Conservation (phyloP, 2,888 invertebrate species). For the Eugnorisma glareosa region DNA sequence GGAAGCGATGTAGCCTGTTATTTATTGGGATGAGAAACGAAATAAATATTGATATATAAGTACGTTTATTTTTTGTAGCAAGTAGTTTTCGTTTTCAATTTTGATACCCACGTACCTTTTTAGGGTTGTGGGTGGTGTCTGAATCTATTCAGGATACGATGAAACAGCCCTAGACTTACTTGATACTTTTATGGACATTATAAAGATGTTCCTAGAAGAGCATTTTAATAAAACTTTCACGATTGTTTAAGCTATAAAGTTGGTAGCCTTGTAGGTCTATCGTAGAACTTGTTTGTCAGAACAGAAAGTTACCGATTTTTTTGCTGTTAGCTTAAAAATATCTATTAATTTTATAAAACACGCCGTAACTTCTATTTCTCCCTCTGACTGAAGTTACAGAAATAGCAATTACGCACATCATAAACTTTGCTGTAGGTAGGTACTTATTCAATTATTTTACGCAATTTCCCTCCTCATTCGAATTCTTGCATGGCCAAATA, state of each 20-base stretch:
- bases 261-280: neutral
- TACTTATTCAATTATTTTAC: neutral
- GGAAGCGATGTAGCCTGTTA: conserved; percentile 27
- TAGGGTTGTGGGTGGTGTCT: too few species aligned
- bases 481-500: conserved; percentile 19
- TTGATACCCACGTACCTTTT: neutral
- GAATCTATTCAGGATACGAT: neutral
- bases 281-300: neutral
- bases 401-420: conserved; percentile 33
- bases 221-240: neutral
- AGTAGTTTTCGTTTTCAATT: conserved; percentile 31
- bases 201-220: neutral
- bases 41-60: conserved; percentile 29
- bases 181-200: neutral
- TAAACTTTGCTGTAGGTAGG: conserved; percentile 10
- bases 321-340: neutral
- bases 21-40: conserved; percentile 32
- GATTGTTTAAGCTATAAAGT: neutral
- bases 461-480: conserved; percentile 12
- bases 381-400: neutral
- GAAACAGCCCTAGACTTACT: neutral
- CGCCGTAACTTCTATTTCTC: neutral
- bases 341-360: neutral
- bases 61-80: conserved; percentile 4
- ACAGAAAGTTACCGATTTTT: too few species aligned